Conservation (phyloP, 2,113 vertebrate genomes). For the Origma solitaria region DNA sequence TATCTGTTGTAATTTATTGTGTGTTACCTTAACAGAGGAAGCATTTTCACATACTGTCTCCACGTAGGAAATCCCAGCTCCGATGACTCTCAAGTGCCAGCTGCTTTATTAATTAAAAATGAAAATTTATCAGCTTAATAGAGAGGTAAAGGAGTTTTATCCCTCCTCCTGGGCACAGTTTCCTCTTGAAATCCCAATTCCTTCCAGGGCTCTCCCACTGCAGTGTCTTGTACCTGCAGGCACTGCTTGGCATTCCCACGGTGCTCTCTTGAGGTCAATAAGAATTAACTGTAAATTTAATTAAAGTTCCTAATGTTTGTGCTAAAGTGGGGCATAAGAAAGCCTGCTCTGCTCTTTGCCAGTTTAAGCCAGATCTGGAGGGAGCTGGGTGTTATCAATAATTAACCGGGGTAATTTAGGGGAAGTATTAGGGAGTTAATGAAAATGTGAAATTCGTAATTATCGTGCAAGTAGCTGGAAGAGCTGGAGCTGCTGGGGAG, state of each 20-base stretch:
- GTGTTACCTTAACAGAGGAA: not conserved
- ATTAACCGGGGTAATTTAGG: slow-evolving; percentile 48
- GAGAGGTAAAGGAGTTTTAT: not conserved
- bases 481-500: not conserved
- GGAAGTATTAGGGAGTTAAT: slow-evolving; percentile 27
- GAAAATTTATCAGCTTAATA: not conserved
- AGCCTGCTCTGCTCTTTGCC: not conserved
- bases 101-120: not conserved
- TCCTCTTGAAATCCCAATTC: not conserved
- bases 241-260: not conserved
- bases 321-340: not conserved
- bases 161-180: not conserved
- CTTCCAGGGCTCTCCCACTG: not conserved
- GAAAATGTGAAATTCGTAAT: not conserved
- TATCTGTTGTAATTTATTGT: not conserved
- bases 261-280: not conserved
- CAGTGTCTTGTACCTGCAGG: not conserved
- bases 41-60: not conserved
- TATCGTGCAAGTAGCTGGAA: not conserved
- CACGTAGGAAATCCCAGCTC: not conserved
- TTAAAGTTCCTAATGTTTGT: not conserved
- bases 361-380: not conserved
- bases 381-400: slow-evolving; percentile 37
- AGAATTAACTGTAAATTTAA: slow-evolving; percentile 39
- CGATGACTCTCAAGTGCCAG: not conserved